Base-by-base conservation (phyloP, 2,888 invertebrate species). In the Ornithoptera priamus region DNA sequence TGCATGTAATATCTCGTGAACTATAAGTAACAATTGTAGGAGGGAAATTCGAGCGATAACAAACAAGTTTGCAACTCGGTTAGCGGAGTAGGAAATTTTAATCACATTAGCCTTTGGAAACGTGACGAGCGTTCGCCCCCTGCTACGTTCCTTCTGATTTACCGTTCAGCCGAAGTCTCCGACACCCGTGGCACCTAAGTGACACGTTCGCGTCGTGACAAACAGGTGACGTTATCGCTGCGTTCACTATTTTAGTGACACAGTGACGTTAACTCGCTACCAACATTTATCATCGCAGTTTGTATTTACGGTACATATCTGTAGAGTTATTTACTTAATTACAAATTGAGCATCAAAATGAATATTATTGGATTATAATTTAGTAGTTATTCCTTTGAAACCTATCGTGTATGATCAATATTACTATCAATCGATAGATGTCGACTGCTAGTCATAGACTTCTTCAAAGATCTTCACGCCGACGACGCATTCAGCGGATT, bases 51-150 rank as follows among this genome's bases (percentile, higher is more conserved):
- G 50, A 17, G 50, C 42, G 62, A 63, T 60, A 66, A 60, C 46
- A 20, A 17, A 68, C 63, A 24, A 59, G 53, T 63, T 59, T 56
- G 74, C 72, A 75, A 72, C 74, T 74, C 71, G 69, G 75, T 73
- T 72, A 70, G 72, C 67, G 72, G 65, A 73, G 72, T 75, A 74
- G 74, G 76, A 76, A 75, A 79, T 77, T 83, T 83, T 81, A 84
- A 84, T 84, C 79, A 80, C 80, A 80, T 83, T 82, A 81, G 68
- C 71, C 72, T 72, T 72, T 71, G 68, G 68, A 70, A 59, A 70
- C 70, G 75, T 74, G 57, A 71, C 70, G 65, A 66, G 68, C 65
- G 74, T 71, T 73, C 74, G 76, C 76, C 77, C 73, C 74, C 73
- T 74, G 72, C 74, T 72, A 72, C 73, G 67, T 72, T 72, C 71